Conservation (phyloP, 2,797 vertebrate genomes). For the Hypotaenidia okinawae region DNA sequence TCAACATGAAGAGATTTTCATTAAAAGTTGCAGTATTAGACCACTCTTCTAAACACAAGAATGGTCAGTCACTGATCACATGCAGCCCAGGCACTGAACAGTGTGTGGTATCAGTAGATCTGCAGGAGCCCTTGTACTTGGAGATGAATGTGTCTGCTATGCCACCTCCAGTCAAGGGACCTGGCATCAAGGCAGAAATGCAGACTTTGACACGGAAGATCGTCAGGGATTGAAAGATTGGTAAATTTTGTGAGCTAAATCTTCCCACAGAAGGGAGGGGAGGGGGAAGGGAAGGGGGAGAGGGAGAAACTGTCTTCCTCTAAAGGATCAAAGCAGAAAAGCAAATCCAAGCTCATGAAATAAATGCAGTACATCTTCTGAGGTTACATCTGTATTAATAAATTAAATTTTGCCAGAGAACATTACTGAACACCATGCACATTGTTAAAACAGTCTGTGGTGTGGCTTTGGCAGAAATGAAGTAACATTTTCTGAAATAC, state of each 20-base stretch:
- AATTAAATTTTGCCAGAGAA: background rate
- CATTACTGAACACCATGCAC: background rate
- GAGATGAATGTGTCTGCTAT: background rate
- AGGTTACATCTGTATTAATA: background rate
- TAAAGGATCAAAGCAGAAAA: constrained; percentile 16
- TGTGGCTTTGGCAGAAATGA: background rate
- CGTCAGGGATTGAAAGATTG: background rate
- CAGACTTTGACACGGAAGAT: background rate
- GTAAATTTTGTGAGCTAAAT: background rate
- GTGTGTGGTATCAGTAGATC: background rate
- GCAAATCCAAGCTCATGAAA: background rate
- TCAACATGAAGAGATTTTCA: background rate
- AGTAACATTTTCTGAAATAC: background rate
- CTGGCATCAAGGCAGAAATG: background rate
- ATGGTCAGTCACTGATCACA: background rate
- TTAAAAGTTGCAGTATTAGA: background rate
- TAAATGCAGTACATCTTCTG: background rate
- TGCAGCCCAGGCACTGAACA: background rate
- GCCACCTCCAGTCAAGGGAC: background rate
- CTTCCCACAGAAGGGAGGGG: background rate
- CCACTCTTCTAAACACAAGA: background rate
- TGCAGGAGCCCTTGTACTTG: background rate
- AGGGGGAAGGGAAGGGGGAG: background rate
- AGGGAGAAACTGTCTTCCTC: background rate
- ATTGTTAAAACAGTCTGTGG: background rate